Percentiles rank a stretch among this genome's conserved stretches.
Evolutionary conservation across 2,797 vertebrate genomes (phyloP).

Genomic region (Parauchenoglanis punctatus): DNA sequence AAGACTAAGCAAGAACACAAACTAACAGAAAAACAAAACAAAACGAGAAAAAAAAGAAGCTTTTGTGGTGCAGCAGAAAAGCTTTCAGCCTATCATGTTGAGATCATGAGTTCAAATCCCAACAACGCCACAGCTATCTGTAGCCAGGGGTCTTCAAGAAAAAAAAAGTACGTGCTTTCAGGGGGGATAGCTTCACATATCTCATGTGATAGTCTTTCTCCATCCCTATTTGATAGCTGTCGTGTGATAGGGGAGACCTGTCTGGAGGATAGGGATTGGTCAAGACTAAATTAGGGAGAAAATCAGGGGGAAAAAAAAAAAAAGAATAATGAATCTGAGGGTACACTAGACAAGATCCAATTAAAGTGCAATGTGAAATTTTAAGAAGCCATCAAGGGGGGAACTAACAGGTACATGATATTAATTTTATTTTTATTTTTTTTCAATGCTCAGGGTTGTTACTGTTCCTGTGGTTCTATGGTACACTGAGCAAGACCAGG

Average conservation of each 20-base stretch:
- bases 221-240: too few species aligned
- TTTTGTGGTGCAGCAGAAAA: neutral
- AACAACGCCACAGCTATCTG: neutral
- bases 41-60: too few species aligned
- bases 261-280: too few species aligned
- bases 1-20: neutral
- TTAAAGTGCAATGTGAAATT: neutral
- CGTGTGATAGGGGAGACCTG: too few species aligned
- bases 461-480: slow-evolving; percentile 68
- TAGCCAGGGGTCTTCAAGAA: too few species aligned
- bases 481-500: slow-evolving; percentile 54
- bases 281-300: neutral
- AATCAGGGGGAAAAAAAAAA: neutral
- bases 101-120: neutral
- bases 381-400: neutral
- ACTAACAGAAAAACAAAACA: neutral
- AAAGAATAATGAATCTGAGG: neutral
- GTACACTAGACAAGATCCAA: neutral
- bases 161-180: too few species aligned
- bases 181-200: too few species aligned
- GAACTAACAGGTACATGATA: neutral
- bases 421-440: neutral
- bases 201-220: too few species aligned
- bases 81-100: neutral
- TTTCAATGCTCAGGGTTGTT: slow-evolving; percentile 60